Evolutionary conservation across 2,797 vertebrate genomes (phyloP).

Genomic region (Triplophysa bombifrons): DNA sequence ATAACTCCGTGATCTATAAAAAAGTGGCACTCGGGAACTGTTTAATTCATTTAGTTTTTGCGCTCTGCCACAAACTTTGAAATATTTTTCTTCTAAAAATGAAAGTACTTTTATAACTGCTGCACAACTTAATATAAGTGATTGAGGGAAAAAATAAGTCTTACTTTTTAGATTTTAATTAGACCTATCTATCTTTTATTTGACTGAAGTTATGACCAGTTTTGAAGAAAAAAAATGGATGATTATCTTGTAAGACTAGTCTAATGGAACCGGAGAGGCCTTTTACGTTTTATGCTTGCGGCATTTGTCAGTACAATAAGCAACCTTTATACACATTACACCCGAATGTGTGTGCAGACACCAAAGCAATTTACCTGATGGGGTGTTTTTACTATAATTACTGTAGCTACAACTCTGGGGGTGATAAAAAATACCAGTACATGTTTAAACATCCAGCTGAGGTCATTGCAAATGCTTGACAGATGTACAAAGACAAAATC

Average conservation of each 20-base stretch:
- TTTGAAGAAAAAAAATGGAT: too few relatives aligned
- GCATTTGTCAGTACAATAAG: too few relatives aligned
- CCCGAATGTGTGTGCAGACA: not conserved
- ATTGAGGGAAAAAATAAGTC: not conserved
- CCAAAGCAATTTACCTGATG: not conserved
- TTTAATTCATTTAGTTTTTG: not conserved
- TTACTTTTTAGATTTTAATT: too few relatives aligned
- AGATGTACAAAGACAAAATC: slow-evolving; percentile 1
- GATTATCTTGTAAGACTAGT: too few relatives aligned
- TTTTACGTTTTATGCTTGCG: too few relatives aligned
- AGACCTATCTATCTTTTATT: too few relatives aligned
- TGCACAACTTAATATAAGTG: not conserved
- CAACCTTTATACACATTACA: too few relatives aligned
- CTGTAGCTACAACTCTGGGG: not conserved
- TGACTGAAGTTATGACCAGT: too few relatives aligned
- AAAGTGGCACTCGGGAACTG: not conserved
- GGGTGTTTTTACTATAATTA: not conserved
- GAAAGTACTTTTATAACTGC: not conserved
- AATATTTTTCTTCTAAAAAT: not conserved
- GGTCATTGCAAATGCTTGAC: not conserved
- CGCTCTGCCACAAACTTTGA: not conserved
- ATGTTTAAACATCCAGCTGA: not conserved
- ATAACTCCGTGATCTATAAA: not conserved
- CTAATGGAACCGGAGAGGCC: too few relatives aligned
- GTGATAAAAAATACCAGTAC: not conserved